Evolutionary conservation across 2,888 invertebrate genomes (phyloP).

Genomic region (Escarpia spicata): DNA sequence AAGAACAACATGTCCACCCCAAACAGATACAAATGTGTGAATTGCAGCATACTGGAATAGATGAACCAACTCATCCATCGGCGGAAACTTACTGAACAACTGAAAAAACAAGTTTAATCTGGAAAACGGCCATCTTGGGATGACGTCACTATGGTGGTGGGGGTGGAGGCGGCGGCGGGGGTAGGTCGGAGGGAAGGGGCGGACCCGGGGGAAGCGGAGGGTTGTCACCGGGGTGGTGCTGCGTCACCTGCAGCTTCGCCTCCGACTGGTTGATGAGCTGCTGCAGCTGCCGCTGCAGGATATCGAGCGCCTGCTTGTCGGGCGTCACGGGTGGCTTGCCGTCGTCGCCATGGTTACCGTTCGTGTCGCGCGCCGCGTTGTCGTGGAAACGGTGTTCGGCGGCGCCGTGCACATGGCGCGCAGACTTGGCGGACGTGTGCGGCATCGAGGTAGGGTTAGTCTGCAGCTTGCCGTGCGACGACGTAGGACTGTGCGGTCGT

Average conservation of each 20-base stretch:
- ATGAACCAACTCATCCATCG: too few species aligned
- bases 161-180: neutral
- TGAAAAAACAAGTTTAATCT: neutral
- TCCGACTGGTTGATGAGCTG: neutral
- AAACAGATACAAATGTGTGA: neutral
- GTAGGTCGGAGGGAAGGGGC: neutral
- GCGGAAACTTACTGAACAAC: neutral
- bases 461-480: neutral
- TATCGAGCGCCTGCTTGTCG: neutral
- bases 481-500: neutral
- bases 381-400: constrained; percentile 7
- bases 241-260: neutral
- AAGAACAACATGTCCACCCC: neutral
- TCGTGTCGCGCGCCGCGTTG: constrained; percentile 16
- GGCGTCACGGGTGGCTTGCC: neutral
- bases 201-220: neutral
- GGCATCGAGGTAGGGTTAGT: neutral
- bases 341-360: constrained; percentile 8
- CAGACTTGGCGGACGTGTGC: neutral
- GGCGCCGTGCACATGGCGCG: neutral
- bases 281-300: neutral
- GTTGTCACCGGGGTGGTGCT: neutral
- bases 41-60: neutral
- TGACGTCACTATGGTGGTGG: neutral
- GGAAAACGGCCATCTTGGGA: neutral